phyloP scores from a whole-genome alignment of 2,113 vertebrate genomes.

The Todiramphus saurophagus region DNA sequence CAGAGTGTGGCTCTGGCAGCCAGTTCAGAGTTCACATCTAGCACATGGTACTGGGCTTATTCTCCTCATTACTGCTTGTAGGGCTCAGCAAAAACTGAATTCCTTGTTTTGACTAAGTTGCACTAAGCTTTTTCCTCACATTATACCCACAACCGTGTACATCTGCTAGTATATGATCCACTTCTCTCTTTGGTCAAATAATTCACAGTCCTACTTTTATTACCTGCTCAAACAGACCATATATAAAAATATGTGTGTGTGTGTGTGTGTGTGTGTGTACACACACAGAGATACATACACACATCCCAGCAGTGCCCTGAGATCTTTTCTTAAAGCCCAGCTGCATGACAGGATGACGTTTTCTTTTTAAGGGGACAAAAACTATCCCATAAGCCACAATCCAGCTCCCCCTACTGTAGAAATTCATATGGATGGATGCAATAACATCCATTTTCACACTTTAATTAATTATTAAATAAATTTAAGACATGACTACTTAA shows the following conservation, averaged over 20 bases:
- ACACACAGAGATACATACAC: not conserved
- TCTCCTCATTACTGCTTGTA: not conserved
- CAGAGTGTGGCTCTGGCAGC: not conserved
- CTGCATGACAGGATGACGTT: not conserved
- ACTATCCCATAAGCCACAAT: not conserved
- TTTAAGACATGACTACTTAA: not conserved
- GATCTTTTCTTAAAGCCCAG: not conserved
- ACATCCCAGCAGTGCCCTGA: not conserved
- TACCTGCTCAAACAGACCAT: not conserved
- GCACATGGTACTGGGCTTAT: not conserved
- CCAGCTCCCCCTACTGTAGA: not conserved
- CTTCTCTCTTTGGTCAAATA: not conserved
- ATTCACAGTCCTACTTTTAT: not conserved
- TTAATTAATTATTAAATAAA: not conserved
- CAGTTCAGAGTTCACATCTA: not conserved
- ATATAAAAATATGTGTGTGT: no score
- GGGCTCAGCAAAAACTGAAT: not conserved
- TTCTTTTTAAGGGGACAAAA: not conserved
- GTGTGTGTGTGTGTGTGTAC: no score
- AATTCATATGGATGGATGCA: not conserved
- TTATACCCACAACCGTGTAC: not conserved
- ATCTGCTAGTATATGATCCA: not conserved
- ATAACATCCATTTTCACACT: not conserved
- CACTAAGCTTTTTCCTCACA: not conserved
- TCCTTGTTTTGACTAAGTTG: not conserved